Percentiles rank a stretch among this genome's conserved stretches.
Conservation (phyloP, 2,888 invertebrate species). For the Halictus quadricinctus region DNA sequence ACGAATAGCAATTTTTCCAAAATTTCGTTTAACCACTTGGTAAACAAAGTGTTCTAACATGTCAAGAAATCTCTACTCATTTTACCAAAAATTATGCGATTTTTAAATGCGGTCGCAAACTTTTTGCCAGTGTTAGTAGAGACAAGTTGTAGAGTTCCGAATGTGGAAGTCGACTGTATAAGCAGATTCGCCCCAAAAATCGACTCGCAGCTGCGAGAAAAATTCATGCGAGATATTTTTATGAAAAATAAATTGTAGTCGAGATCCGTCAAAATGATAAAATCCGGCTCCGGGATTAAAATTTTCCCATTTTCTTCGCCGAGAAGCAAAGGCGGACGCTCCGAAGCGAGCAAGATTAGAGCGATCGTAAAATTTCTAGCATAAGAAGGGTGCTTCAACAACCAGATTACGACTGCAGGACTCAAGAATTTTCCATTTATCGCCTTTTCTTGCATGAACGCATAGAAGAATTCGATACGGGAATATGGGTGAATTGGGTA, state of each 20-base stretch:
- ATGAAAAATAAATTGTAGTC: background rate
- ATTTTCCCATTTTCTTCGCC: background rate
- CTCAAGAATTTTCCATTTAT: slow-evolving; percentile 82
- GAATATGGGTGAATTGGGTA: slow-evolving; percentile 63
- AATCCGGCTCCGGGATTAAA: background rate
- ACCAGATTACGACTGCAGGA: slow-evolving; percentile 78
- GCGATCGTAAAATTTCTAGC: slow-evolving; percentile 69
- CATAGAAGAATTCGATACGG: slow-evolving; percentile 77
- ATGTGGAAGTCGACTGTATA: background rate
- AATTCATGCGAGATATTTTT: background rate
- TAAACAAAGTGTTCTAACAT: too few relatives aligned
- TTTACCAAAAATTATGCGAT: too few relatives aligned
- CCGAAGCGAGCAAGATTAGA: slow-evolving; percentile 17
- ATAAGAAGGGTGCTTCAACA: slow-evolving; percentile 68
- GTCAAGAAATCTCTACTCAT: too few relatives aligned
- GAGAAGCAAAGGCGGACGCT: background rate
- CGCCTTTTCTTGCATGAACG: slow-evolving; percentile 80
- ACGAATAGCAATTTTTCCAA: too few relatives aligned
- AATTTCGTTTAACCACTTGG: too few relatives aligned
- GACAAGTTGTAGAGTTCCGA: background rate
- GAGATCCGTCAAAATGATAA: background rate
- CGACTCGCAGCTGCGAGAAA: background rate
- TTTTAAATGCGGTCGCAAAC: too few relatives aligned
- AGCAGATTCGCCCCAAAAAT: background rate
- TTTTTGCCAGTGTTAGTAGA: too few relatives aligned